Evolutionary conservation across 2,797 vertebrate species (phyloP), one percentile per base, ranked within the genome.

Genomic region (Perdix hodgsoniae): DNA sequence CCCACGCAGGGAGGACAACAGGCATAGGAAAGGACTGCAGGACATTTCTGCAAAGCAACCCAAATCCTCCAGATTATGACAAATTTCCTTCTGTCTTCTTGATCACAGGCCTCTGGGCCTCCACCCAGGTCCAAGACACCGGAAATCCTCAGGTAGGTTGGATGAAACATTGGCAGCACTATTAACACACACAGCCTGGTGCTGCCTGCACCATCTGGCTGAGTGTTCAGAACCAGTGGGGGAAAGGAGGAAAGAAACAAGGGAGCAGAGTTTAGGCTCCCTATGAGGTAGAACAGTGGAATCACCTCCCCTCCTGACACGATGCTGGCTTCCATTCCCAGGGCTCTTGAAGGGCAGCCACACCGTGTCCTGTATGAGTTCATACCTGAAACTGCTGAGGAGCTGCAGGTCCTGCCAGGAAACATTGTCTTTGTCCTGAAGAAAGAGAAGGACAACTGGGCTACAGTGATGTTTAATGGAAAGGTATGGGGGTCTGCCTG

Each of bases 401-500:
- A 99, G 97, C 95, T 99, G 91, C 98, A 98, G 17, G 99, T 99
- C 33, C 98, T 99, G 95, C 99, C 99, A 0, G 99, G 99, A 31
- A 99, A 99, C 84, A 98, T 99, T 7, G 99, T 99, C 93, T 99
- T 99, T 93, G 98, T 99, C 60, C 97, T 99, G 96, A 98, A 99
- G 95, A 99, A 98, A 87, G 98, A 98, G 44, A 94, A 95, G 2
- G 99, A 99, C 95, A 99, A 99, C 94, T 99, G 99, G 99, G 99
- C 99, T 3, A 99, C 98, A 0, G 99, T 99, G 92, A 94, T 99
- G 94, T 99, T 99, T 97, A 99, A 99, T 1, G 99, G 98, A 91
- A 98, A 99, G 98, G 99, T 99, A 97, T 75, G 29, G 9, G 40
- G 39, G 26, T 0, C 1, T 22, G 24, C 47, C 76, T 11, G 35